phyloP scores from a whole-genome alignment of 2,888 invertebrate species.

The Phytoseiulus persimilis region DNA sequence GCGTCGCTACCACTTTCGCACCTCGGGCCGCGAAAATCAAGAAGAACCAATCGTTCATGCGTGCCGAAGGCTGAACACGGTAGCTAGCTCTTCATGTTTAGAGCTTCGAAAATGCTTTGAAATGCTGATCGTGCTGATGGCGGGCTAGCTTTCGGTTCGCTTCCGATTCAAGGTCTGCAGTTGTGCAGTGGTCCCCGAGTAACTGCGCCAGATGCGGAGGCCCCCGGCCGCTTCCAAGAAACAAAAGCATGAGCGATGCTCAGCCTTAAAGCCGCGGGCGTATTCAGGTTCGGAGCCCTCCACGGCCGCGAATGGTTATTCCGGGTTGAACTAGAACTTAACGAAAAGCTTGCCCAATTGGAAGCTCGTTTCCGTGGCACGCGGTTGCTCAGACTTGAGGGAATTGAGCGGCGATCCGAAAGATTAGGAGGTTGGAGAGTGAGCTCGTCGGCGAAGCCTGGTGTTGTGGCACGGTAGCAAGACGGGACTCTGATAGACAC shows the following conservation, averaged over 20 bases:
- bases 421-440: neutral
- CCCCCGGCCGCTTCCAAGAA: neutral
- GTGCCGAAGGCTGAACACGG: neutral
- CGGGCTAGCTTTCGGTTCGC: neutral
- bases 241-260: neutral
- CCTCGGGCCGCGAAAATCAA: neutral
- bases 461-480: neutral
- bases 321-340: neutral
- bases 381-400: neutral
- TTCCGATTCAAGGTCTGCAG: neutral
- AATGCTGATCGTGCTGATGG: neutral
- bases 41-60: neutral
- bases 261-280: neutral
- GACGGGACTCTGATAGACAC: neutral
- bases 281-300: neutral
- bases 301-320: neutral
- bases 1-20: neutral
- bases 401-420: neutral
- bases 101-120: neutral
- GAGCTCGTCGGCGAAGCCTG: neutral
- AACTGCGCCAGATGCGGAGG: neutral
- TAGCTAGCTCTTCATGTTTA: neutral
- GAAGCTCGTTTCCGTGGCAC: no score
- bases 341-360: no score
- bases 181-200: neutral